These are phyloP conservation scores for Trigoniulus corallinus DNA, from an alignment of 1,140 invertebrate species.

Conservation along the genomic window DNA sequence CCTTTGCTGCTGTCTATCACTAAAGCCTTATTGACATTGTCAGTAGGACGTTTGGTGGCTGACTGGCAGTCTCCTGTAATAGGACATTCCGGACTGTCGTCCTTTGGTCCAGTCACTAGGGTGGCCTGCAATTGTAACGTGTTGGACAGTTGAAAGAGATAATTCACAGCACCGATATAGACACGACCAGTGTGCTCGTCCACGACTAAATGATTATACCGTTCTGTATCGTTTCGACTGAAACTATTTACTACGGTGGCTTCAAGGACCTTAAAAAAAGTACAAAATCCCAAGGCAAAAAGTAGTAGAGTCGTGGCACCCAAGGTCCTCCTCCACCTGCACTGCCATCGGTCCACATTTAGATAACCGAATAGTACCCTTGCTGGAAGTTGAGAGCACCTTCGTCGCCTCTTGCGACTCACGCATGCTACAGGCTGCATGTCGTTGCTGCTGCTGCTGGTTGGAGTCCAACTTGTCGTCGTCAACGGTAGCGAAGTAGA, in stretches of 20 bases:
- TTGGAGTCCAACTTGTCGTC: no score
- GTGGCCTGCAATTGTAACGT: constrained; percentile 59
- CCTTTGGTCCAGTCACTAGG: constrained; percentile 71
- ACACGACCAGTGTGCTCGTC: constrained; percentile 80
- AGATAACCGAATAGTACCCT: no score
- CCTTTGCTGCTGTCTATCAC: constrained; percentile 83
- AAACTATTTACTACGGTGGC: not conserved
- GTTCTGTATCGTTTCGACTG: constrained; percentile 6
- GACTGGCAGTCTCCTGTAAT: constrained; percentile 41
- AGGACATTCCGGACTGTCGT: constrained; percentile 77
- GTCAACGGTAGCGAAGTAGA: no score
- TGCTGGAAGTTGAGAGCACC: no score
- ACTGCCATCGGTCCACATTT: not conserved
- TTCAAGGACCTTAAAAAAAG: not conserved
- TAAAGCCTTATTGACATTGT: constrained; percentile 90
- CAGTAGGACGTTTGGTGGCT: constrained; percentile 48
- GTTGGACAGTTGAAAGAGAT: constrained; percentile 76
- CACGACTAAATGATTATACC: constrained; percentile 62
- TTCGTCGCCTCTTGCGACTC: no score
- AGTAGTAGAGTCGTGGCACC: not conserved
- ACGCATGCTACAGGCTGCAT: no score
- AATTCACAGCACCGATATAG: constrained; percentile 86
- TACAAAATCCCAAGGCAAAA: not conserved
- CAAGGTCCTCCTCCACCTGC: not conserved
- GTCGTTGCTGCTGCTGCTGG: no score